Evolutionary conservation across 1,140 invertebrate genomes (phyloP).

Genomic region (Octopus sinensis): DNA sequence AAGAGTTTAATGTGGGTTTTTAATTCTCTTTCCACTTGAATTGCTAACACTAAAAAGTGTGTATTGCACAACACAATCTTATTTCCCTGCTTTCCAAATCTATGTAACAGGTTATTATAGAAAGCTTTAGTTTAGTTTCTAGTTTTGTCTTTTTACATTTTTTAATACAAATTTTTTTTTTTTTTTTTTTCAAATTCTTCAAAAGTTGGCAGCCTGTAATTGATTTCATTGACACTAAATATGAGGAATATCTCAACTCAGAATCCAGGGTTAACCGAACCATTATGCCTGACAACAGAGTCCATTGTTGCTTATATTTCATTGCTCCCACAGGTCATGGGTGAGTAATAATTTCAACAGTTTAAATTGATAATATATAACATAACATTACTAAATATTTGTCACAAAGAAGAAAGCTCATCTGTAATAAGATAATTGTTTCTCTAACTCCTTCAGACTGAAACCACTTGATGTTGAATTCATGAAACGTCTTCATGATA

Average conservation of each 20-base stretch:
- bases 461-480: constrained; percentile 97
- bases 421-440: background rate
- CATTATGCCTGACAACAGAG: constrained; percentile 88
- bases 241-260: constrained; percentile 90
- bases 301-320: constrained; percentile 96
- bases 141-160: too few species aligned
- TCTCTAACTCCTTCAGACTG: constrained; percentile 64
- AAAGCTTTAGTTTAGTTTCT: too few species aligned
- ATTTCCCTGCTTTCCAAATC: too few species aligned
- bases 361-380: too few species aligned
- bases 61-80: too few species aligned
- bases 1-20: too few species aligned
- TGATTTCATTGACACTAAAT: constrained; percentile 95
- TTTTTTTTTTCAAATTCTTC: constrained; percentile 52
- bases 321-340: constrained; percentile 95
- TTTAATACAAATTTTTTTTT: background rate
- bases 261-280: constrained; percentile 88
- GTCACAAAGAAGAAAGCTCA: too few species aligned
- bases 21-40: too few species aligned
- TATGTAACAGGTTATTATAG: too few species aligned
- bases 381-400: too few species aligned
- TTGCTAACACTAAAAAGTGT: too few species aligned
- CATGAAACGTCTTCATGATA: constrained; percentile 96
- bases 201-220: constrained; percentile 93
- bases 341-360: constrained; percentile 59